phyloP scores from a whole-genome alignment of 1,140 invertebrate genomes.

The Papilio polytes region DNA sequence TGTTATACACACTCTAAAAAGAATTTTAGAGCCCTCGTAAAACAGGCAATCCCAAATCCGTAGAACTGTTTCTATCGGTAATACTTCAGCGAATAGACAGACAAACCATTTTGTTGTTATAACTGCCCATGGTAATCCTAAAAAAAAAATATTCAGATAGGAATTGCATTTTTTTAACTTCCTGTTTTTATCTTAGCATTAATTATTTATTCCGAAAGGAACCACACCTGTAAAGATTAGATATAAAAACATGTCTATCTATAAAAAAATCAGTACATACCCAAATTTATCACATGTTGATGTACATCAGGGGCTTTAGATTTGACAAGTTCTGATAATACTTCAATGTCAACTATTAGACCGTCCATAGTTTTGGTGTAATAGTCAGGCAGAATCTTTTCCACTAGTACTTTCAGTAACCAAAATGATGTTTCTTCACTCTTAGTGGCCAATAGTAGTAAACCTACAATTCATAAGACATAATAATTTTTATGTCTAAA shows the following conservation, averaged over 20 bases:
- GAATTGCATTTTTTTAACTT: not conserved
- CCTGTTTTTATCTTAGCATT: not conserved
- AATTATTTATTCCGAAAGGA: not conserved
- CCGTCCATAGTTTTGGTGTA: slow-evolving; percentile 95
- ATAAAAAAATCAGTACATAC: slow-evolving; percentile 59
- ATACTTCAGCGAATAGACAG: slow-evolving; percentile 95
- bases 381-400: slow-evolving; percentile 94
- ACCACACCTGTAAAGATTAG: slow-evolving; percentile 38
- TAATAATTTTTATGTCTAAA: not conserved
- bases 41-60: slow-evolving; percentile 98
- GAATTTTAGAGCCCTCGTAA: slow-evolving; percentile 94
- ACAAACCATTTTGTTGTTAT: slow-evolving; percentile 97
- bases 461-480: slow-evolving; percentile 79
- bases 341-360: slow-evolving; percentile 93
- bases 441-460: slow-evolving; percentile 93
- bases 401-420: slow-evolving; percentile 94
- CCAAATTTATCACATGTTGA: slow-evolving; percentile 89
- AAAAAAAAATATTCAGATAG: slow-evolving; percentile 41
- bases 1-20: slow-evolving; percentile 94
- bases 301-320: slow-evolving; percentile 91
- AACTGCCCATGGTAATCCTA: slow-evolving; percentile 92
- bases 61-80: slow-evolving; percentile 95
- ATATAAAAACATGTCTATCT: slow-evolving; percentile 12
- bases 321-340: slow-evolving; percentile 93
- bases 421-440: slow-evolving; percentile 96